Evolutionary conservation across 2,888 invertebrate species (phyloP), one percentile per base, ranked within the genome.

Genomic region (Cactoblastis cactorum): DNA sequence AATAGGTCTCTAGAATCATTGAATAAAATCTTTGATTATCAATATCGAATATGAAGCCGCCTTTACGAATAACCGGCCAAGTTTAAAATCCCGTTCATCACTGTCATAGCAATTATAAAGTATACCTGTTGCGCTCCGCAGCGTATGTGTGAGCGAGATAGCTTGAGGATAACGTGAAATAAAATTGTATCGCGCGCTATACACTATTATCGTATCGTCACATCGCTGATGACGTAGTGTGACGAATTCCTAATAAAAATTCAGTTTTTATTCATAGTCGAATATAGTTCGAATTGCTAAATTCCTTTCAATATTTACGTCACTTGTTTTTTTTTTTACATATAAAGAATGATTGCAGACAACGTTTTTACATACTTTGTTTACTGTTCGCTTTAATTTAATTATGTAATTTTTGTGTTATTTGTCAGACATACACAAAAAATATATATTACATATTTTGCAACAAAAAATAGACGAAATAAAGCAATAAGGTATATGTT

Each of bases 161-260:
- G 77, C 55, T 62, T 86, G 87, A 88, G 87, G 87, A 88, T 77
- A 88, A 85, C 77, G 78, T 78, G 77, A 63, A 77, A 72, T 68
- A 73, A 74, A 74, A 81, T 74, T 71, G 77, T 79, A 43, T 28
- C 43, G 43, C 43, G 41, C 24, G 28, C 28, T 28, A 77, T 78
- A 77, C 63, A 69, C 67, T 54, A 51, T 65, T 67, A 73, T 71
- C 67, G 64, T 39, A 50, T 48, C 56, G 53, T 54, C 52, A 49
- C 39, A 54, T 49, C 45, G 41, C 48, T 24, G 9, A 41, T 49
- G 49, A 49, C 49, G 39, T 41, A 12, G 38, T 32, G 47, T 48
- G 37, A 48, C 47, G 37, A 37, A 48, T 48, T 24, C n/a, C 5
- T 48, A 37, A 48, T 48, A 37, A 15, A 24, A 48, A 34, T 35